Percentiles rank a stretch among this genome's conserved stretches.
phyloP scores from a whole-genome alignment of 2,113 vertebrate genomes.

The Syngnathus floridae region DNA sequence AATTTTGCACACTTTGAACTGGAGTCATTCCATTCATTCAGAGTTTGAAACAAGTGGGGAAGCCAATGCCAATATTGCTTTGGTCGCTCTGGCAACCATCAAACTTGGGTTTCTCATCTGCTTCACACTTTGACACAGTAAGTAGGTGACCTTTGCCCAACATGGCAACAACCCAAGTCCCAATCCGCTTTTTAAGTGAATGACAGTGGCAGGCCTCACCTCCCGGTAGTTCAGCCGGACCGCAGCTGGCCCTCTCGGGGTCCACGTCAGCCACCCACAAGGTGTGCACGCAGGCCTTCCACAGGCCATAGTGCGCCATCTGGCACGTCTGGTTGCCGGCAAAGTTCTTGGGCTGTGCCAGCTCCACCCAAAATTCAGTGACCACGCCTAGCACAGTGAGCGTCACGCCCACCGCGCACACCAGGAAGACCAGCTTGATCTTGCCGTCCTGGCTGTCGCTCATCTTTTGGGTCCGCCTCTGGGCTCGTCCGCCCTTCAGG shows the following conservation, averaged over 20 bases:
- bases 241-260: slow-evolving; percentile 74
- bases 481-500: slow-evolving; percentile 40
- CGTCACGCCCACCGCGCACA: slow-evolving; percentile 73
- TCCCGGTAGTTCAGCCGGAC: slow-evolving; percentile 79
- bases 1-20: no score
- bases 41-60: no score
- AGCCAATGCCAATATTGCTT: no score
- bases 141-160: background rate
- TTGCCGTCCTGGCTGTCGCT: slow-evolving; percentile 77
- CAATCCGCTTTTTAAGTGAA: background rate
- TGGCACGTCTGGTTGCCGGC: slow-evolving; percentile 76
- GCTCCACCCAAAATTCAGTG: slow-evolving; percentile 88
- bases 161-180: background rate
- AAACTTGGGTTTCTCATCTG: no score
- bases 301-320: slow-evolving; percentile 80
- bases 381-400: slow-evolving; percentile 81
- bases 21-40: no score
- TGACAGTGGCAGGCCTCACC: slow-evolving; percentile 64
- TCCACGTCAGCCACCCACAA: slow-evolving; percentile 79
- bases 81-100: no score
- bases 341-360: slow-evolving; percentile 75
- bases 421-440: slow-evolving; percentile 79
- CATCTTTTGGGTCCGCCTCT: slow-evolving; percentile 70
- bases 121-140: background rate
- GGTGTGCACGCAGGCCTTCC: slow-evolving; percentile 81